Conservation (phyloP, 2,888 invertebrate species). For the Diaperis boleti region DNA sequence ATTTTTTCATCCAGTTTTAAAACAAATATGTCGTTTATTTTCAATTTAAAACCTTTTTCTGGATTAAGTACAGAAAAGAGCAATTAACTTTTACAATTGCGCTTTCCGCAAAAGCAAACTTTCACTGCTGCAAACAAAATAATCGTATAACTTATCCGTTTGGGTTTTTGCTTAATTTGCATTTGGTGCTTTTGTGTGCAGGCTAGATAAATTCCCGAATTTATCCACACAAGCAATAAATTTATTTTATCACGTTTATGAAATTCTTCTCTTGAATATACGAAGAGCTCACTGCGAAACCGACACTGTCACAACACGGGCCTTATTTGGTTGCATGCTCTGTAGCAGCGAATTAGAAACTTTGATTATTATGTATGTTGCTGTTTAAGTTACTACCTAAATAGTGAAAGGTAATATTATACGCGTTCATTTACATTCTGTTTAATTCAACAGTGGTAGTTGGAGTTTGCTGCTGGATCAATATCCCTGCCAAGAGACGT, state of each 20-base stretch:
- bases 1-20: neutral
- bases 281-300: slow-evolving; percentile 26
- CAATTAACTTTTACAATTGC: slow-evolving; percentile 16
- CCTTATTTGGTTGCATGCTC: slow-evolving; percentile 29
- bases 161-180: slow-evolving; percentile 26
- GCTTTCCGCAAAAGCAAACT: slow-evolving; percentile 4
- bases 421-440: slow-evolving; percentile 24
- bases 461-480: slow-evolving; percentile 5
- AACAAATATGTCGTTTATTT: slow-evolving; percentile 11
- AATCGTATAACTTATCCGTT: slow-evolving; percentile 27
- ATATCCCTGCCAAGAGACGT: slow-evolving; percentile 5
- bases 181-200: slow-evolving; percentile 28
- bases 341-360: slow-evolving; percentile 19
- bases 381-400: slow-evolving; percentile 27
- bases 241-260: slow-evolving; percentile 28
- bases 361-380: slow-evolving; percentile 28
- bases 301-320: slow-evolving; percentile 9
- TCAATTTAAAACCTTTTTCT: slow-evolving; percentile 4
- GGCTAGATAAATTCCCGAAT: slow-evolving; percentile 32
- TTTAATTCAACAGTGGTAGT: slow-evolving; percentile 25
- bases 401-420: slow-evolving; percentile 30
- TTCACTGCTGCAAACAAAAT: slow-evolving; percentile 17
- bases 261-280: slow-evolving; percentile 9
- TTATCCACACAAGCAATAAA: slow-evolving; percentile 33
- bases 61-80: slow-evolving; percentile 14